Evolutionary conservation across 2,797 vertebrate genomes (phyloP), one percentile per base, ranked within the genome.

Genomic region (Hybognathus amarus): DNA sequence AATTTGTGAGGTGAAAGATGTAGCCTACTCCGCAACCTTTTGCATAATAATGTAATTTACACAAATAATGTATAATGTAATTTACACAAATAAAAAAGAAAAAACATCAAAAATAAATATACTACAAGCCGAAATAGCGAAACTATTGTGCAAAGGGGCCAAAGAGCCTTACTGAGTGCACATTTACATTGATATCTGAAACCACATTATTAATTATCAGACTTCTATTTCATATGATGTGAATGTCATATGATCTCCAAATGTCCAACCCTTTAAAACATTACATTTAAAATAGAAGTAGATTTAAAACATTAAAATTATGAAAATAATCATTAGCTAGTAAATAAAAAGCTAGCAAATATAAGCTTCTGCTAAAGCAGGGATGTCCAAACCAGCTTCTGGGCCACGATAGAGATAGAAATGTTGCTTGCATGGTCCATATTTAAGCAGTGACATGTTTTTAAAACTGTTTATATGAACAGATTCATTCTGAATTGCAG

Each of bases 401-500:
- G 20, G 8, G 52, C 52, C 52, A 54, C 7, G 8, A 54, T 54
- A 11, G 30, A 33, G 30, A 33, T 33, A 33, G 38, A 59, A 30
- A 70, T 59, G n/a, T 4, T 45, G 38, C 18, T 24, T 12, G 11
- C 40, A 42, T 47, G 7, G 3, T 18, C 54, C 68, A 33, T 50
- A 54, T 79, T 50, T 38, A 79, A 30, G 13, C 61, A 75, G 20
- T 56, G 9, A 59, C 33, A 40, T 71, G 7, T 69, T 27, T 20
- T 45, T 13, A 3, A 27, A 66, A 38, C 10, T 75, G 36, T 74
- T 74, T 79, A 56, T 38, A 59, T 67, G 45, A 75, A 75, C 15
- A 10, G 69, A n/a, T 36, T 6, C 24, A 45, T 10, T 59, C 45
- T n/a, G 42, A 79, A 69, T 12, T 7, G 36, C 33, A 54, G 27